Conservation (phyloP, 2,888 invertebrate genomes). For the Laspeyria flexula region DNA sequence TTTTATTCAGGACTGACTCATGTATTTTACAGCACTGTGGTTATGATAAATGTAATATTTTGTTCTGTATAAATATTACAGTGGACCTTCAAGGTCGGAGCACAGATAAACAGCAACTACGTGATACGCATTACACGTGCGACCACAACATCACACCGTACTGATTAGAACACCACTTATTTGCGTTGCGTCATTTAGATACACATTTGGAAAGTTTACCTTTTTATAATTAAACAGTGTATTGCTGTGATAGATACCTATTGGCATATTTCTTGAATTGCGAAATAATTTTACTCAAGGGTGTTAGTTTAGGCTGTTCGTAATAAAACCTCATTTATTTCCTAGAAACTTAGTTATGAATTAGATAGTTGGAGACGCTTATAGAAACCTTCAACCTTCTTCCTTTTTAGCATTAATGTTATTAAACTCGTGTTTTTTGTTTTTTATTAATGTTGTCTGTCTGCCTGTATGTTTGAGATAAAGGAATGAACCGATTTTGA, state of each 20-base stretch:
- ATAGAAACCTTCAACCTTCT: no score
- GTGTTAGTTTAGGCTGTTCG: no score
- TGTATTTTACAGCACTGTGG: background rate
- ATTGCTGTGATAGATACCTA: background rate
- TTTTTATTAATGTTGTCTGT: no score
- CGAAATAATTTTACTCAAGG: no score
- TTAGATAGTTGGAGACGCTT: no score
- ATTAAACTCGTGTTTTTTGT: no score
- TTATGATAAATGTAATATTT: background rate
- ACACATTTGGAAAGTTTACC: constrained; percentile 7
- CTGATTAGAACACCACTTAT: constrained; percentile 27
- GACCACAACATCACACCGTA: constrained; percentile 4
- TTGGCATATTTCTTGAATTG: no score
- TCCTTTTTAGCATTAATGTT: no score
- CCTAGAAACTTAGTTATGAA: no score
- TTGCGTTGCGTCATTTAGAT: constrained; percentile 18
- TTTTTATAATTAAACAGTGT: background rate
- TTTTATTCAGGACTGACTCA: background rate
- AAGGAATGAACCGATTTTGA: no score
- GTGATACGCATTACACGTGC: constrained; percentile 33
- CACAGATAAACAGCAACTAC: constrained; percentile 36
- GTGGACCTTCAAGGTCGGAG: constrained; percentile 36
- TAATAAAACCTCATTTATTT: no score
- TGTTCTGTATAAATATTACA: constrained; percentile 1
- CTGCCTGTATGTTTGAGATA: no score